phyloP scores from a whole-genome alignment of 2,113 vertebrate species.

The Malurus elegans region DNA sequence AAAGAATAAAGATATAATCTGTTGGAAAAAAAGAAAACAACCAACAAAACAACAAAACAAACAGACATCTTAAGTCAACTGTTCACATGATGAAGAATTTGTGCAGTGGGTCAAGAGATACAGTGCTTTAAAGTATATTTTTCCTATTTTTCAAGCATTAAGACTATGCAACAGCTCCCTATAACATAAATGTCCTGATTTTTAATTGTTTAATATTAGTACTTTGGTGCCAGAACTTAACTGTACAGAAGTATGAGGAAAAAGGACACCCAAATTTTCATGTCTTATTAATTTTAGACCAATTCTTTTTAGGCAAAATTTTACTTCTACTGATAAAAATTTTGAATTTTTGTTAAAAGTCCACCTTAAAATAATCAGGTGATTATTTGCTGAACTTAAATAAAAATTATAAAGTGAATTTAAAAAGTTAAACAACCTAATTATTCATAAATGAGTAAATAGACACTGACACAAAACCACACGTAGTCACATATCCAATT shows the following conservation, averaged over 20 bases:
- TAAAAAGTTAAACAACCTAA: neutral
- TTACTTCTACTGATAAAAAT: neutral
- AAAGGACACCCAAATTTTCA: neutral
- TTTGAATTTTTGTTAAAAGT: neutral
- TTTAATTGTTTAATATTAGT: neutral
- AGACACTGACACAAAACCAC: neutral
- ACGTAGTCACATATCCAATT: neutral
- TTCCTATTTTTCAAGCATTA: neutral
- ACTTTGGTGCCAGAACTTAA: neutral
- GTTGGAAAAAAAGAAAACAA: rapidly evolving
- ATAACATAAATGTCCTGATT: neutral
- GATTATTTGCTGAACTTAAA: neutral
- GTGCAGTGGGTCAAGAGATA: rapidly evolving
- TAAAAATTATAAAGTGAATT: neutral
- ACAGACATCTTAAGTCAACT: neutral
- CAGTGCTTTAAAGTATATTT: neutral
- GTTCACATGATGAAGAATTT: neutral
- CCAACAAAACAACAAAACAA: neutral
- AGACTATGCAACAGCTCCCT: neutral
- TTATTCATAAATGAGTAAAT: neutral
- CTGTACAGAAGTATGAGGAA: neutral
- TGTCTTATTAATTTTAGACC: neutral
- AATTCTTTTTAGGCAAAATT: neutral
- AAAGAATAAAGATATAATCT: neutral
- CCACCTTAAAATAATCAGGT: neutral